Percentiles rank a stretch among this genome's conserved stretches.
Evolutionary conservation across 2,888 invertebrate genomes (phyloP).

Genomic region (Anaspis maculata): DNA sequence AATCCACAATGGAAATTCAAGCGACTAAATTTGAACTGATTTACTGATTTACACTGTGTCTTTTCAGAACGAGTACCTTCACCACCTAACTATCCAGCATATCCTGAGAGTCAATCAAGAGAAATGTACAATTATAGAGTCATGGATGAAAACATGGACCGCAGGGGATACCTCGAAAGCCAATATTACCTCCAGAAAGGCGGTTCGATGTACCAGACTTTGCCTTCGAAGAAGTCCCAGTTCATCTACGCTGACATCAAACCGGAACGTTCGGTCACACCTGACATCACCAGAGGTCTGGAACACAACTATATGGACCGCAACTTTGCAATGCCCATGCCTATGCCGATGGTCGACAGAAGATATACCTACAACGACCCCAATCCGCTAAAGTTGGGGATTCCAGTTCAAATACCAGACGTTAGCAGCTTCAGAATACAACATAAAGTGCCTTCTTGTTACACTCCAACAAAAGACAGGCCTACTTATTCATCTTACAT

Average conservation of each 20-base stretch:
- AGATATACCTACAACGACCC: neutral
- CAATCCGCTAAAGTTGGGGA: conserved; percentile 24
- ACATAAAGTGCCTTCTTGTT: conserved; percentile 14
- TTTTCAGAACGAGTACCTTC: conserved; percentile 38
- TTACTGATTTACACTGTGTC: too few species aligned
- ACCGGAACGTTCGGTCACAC: conserved; percentile 44
- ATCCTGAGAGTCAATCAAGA: conserved; percentile 11
- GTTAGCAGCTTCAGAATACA: conserved; percentile 7
- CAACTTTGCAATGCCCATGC: neutral
- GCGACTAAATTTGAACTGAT: neutral
- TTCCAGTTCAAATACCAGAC: conserved; percentile 31
- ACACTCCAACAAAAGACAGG: conserved; percentile 18
- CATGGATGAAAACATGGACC: conserved; percentile 16
- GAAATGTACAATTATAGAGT: conserved; percentile 27
- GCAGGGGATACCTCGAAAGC: conserved; percentile 18
- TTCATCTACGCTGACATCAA: conserved; percentile 36
- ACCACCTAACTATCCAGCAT: conserved; percentile 26
- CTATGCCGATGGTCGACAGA: neutral
- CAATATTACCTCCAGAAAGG: conserved; percentile 26
- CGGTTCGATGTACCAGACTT: conserved; percentile 35
- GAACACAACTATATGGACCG: conserved; percentile 23
- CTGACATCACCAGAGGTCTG: conserved; percentile 46
- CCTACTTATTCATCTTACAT: conserved; percentile 17
- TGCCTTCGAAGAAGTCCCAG: conserved; percentile 43
- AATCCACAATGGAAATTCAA: conserved; percentile 1